Conservation (phyloP, 2,113 vertebrate genomes). For the Thunnus maccoyii region DNA sequence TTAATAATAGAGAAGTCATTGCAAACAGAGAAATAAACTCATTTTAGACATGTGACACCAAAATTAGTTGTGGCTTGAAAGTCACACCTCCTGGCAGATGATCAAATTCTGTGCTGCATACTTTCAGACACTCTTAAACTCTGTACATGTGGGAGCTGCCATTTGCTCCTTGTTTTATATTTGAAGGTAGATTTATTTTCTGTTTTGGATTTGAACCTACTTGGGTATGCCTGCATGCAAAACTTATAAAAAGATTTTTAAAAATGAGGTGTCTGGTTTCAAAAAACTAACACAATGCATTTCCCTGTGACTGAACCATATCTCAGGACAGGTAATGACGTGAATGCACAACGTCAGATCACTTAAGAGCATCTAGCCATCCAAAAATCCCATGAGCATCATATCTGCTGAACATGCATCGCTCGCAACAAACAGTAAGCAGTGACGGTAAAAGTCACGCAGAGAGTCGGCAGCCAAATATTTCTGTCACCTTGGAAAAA, state of each 20-base stretch:
- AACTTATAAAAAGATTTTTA: neutral
- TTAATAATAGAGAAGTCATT: neutral
- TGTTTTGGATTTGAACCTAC: too few species aligned
- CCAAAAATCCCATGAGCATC: conserved; percentile 28
- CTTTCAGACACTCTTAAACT: neutral
- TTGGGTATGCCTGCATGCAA: neutral
- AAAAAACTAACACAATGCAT: neutral
- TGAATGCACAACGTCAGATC: conserved; percentile 34
- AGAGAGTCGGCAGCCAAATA: neutral
- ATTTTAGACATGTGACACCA: neutral
- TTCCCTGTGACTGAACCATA: neutral
- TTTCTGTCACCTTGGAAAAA: neutral
- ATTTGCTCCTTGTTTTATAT: too few species aligned
- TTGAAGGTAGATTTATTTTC: too few species aligned
- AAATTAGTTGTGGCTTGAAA: neutral
- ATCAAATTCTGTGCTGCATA: neutral
- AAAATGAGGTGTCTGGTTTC: too few species aligned
- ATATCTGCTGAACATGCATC: conserved; percentile 18
- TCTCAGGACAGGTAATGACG: neutral
- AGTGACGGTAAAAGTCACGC: neutral
- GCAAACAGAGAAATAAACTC: neutral
- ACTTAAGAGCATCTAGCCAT: conserved; percentile 40
- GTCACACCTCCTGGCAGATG: neutral
- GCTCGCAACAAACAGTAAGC: neutral
- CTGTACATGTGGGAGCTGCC: too few species aligned